phyloP scores from a whole-genome alignment of 2,888 invertebrate species.

The Melieria omissa region DNA sequence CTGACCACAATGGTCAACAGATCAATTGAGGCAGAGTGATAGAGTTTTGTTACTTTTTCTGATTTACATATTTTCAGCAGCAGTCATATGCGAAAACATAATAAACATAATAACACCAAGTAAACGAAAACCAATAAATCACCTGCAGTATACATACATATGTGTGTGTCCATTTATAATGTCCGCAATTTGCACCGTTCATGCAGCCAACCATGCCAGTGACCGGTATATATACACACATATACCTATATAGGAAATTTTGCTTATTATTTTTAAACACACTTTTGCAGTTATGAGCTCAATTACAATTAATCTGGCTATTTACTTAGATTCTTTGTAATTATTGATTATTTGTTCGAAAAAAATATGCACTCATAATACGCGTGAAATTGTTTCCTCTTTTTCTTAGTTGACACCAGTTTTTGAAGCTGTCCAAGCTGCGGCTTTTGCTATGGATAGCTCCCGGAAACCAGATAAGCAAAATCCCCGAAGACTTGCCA shows the following conservation, averaged over 20 bases:
- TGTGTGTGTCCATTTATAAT: neutral
- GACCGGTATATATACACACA: neutral
- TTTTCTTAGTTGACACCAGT: neutral
- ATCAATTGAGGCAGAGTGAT: no score
- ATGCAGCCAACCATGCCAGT: neutral
- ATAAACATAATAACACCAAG: no score
- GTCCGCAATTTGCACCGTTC: no score
- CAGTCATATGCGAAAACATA: no score
- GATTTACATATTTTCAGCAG: no score
- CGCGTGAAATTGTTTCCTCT: neutral
- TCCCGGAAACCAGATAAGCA: conserved; percentile 61
- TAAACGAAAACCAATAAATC: no score
- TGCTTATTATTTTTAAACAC: neutral
- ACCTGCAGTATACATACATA: neutral
- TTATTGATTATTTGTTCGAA: neutral
- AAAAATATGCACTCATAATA: neutral
- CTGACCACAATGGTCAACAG: no score
- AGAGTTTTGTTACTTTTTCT: no score
- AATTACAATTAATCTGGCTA: neutral
- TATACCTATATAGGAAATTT: neutral
- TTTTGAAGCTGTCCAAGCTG: neutral
- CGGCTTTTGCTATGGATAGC: conserved; percentile 58
- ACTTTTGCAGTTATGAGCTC: neutral
- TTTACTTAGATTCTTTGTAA: neutral
- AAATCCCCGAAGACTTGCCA: conserved; percentile 63